These are phyloP conservation scores for Dipodomys merriami DNA, from an alignment of 2,113 vertebrate genomes.

Conservation along the genomic window DNA sequence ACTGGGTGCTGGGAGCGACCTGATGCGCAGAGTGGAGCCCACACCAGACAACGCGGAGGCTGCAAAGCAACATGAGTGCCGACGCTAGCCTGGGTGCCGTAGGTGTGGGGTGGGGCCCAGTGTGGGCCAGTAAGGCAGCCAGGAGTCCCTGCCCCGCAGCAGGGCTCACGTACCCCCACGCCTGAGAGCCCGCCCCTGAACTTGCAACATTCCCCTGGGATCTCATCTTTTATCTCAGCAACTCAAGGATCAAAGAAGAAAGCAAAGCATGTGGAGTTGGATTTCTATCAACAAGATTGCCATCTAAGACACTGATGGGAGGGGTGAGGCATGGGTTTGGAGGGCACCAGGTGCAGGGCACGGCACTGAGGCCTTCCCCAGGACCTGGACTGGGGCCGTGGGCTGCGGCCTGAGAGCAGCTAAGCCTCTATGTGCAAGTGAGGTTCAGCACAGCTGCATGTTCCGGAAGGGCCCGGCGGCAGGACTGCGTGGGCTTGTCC, in stretches of 20 bases:
- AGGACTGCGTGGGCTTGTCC: constrained; percentile 58
- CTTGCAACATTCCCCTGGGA: background rate
- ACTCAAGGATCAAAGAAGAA: background rate
- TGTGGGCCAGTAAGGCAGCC: background rate
- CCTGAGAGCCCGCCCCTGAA: background rate
- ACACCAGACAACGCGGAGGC: rapidly evolving
- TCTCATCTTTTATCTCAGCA: background rate
- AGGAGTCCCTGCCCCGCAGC: background rate
- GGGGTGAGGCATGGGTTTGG: constrained; percentile 26
- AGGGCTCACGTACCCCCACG: no score
- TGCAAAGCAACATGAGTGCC: no score
- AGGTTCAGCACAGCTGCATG: constrained; percentile 75
- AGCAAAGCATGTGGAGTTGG: background rate
- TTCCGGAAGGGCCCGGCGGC: constrained; percentile 52
- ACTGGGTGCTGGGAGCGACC: no score
- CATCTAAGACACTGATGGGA: background rate
- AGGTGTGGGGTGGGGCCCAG: no score
- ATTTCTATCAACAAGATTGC: background rate
- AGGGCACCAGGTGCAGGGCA: no score
- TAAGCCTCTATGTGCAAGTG: constrained; percentile 58
- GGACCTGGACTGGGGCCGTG: constrained; percentile 23
- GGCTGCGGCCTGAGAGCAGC: constrained; percentile 70
- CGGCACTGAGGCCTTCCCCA: no score
- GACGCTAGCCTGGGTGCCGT: background rate
- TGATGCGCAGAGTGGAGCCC: background rate